Evolutionary conservation across 2,888 invertebrate species (phyloP), one percentile per base, ranked within the genome.

Genomic region (Pasiphila rectangulata): DNA sequence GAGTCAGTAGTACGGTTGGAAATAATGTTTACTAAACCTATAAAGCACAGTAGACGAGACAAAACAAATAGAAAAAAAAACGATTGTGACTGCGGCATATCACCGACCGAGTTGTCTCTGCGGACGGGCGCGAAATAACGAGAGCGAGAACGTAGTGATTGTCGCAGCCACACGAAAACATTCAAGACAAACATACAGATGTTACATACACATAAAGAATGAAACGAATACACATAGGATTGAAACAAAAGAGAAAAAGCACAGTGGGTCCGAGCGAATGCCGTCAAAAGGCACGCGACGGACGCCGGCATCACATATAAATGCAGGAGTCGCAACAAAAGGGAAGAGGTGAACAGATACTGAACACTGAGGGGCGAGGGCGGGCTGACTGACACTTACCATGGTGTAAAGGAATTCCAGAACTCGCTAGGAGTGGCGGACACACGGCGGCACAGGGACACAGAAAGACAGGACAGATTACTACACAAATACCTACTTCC

Each of bases 401-500:
- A 95, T 94, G 96, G 96, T 93, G 95, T 95, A 95, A 96, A 96
- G 94, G 96, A 96, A 94, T 95, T 96, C 96, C 96, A 96, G 95
- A 96, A 97, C 94, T 95, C 95, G 95, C 96, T 96, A 95, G 94
- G 90, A 91, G 90, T 91, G 91, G 91, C 91, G 91, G 90, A 92
- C 92, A 92, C 88, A 89, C 89, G 89, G 90, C 90, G 90, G 89
- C 90, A 91, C 91, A 92, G 92, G 92, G 91, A 92, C 92, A 92
- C 92, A 92, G 90, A 90, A 89, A 89, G 90, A 90, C 90, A 90
- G 89, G 90, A 90, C 90, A 90, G 89, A 90, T 90, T 90, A 90
- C 90, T 90, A 90, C 88, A 89, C 89, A 90, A 79, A 89, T 88
- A 90, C 88, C 88, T 89, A 89, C 89, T 84, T 77, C 87, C 87